Percentiles rank a stretch among this genome's conserved stretches.
Evolutionary conservation across 2,888 invertebrate species (phyloP).

Genomic region (Neoitamus cyanurus): DNA sequence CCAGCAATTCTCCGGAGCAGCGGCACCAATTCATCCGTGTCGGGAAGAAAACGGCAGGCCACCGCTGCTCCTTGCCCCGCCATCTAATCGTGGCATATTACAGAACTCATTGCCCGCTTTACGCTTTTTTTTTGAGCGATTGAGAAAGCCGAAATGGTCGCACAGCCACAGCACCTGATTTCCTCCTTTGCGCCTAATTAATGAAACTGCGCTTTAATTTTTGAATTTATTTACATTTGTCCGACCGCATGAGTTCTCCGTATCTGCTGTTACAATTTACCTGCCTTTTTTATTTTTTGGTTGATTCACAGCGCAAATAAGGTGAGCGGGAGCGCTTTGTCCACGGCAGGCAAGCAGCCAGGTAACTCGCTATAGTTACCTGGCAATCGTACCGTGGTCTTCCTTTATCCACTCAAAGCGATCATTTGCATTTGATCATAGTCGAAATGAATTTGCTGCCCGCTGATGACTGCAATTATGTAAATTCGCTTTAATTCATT

Average conservation of each 20-base stretch:
- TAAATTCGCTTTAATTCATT: conserved; percentile 23
- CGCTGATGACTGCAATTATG: conserved; percentile 39
- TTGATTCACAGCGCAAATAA: conserved; percentile 25
- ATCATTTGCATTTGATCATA: conserved; percentile 40
- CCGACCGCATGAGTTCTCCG: background rate
- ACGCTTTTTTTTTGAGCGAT: background rate
- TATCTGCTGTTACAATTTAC: background rate
- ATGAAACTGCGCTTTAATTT: conserved; percentile 38
- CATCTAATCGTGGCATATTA: conserved; percentile 7
- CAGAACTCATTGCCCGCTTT: conserved; percentile 26
- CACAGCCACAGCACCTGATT: background rate
- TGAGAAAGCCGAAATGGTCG: conserved; percentile 17
- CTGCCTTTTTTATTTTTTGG: background rate
- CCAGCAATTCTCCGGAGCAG: background rate
- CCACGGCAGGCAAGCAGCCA: background rate
- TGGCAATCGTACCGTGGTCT: conserved; percentile 9
- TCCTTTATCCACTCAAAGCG: conserved; percentile 28
- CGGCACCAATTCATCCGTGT: conserved; percentile 28
- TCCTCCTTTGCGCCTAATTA: conserved; percentile 25
- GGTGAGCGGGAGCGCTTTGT: background rate
- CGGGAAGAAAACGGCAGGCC: background rate
- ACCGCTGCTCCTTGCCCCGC: background rate
- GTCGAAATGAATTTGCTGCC: conserved; percentile 28
- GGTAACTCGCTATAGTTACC: conserved; percentile 1
- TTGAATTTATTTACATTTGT: conserved; percentile 36